Conservation (phyloP, 2,113 vertebrate genomes). For the Channa argus region DNA sequence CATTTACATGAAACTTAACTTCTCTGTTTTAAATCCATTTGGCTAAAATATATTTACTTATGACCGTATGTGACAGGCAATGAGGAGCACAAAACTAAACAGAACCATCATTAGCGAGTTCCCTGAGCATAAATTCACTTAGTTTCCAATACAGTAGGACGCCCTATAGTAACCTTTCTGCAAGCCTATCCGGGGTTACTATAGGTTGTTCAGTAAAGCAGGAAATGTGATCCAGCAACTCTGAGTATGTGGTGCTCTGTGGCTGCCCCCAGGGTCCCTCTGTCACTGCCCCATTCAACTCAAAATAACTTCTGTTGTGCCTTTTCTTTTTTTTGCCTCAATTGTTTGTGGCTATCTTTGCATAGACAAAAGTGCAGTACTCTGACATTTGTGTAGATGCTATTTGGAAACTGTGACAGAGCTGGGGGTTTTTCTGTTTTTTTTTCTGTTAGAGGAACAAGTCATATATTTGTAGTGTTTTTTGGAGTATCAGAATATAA, state of each 20-base stretch:
- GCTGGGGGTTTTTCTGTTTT: neutral
- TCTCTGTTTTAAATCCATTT: too few relatives aligned
- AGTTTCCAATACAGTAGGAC: constrained; percentile 46
- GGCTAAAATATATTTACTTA: too few relatives aligned
- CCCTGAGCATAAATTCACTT: constrained; percentile 27
- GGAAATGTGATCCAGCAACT: constrained; percentile 78
- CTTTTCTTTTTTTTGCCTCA: constrained; percentile 27
- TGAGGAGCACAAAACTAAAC: neutral
- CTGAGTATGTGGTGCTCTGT: constrained; percentile 39
- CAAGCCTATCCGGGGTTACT: constrained; percentile 86
- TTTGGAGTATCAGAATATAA: too few relatives aligned
- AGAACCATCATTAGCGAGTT: neutral
- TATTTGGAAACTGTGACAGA: constrained; percentile 13
- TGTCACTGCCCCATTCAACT: constrained; percentile 62
- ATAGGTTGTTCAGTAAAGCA: constrained; percentile 84
- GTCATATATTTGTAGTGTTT: too few relatives aligned
- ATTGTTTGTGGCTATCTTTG: constrained; percentile 39
- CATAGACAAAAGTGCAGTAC: constrained; percentile 48
- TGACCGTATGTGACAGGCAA: neutral
- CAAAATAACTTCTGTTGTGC: constrained; percentile 60
- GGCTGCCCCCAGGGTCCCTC: constrained; percentile 58
- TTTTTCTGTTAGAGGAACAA: too few relatives aligned
- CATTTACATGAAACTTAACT: too few relatives aligned
- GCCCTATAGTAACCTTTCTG: constrained; percentile 90
- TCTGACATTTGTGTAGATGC: constrained; percentile 39